Evolutionary conservation across 2,113 vertebrate genomes (phyloP).

Genomic region (Lepidothrix coronata): DNA sequence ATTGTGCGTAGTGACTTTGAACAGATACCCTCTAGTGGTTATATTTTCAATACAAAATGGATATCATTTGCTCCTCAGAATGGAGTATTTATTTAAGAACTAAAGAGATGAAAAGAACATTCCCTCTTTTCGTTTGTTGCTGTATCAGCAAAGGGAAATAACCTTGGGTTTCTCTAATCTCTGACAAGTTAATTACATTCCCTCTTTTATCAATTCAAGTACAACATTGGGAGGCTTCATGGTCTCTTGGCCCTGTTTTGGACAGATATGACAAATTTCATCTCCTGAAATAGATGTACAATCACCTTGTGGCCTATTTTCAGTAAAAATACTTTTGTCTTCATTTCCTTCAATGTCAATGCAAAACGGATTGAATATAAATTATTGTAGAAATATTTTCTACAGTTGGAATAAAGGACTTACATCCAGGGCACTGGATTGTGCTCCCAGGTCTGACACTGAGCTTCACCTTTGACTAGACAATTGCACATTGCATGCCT

Average conservation of each 20-base stretch:
- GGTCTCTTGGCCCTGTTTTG: background rate
- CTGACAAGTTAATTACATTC: background rate
- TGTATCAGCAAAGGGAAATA: background rate
- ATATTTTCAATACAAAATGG: slow-evolving; percentile 24
- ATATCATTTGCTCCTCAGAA: background rate
- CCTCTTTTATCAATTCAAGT: slow-evolving; percentile 16
- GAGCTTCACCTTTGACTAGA: background rate
- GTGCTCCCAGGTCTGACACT: background rate
- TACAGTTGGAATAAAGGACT: background rate
- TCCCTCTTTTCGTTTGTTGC: background rate
- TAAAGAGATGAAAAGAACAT: background rate
- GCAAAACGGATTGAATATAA: too few species aligned
- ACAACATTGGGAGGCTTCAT: background rate
- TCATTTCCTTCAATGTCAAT: background rate
- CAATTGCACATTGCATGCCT: background rate
- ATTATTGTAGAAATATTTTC: slow-evolving; percentile 2
- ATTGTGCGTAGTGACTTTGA: background rate
- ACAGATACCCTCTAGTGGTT: slow-evolving; percentile 66
- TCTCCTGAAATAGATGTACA: slow-evolving; percentile 14
- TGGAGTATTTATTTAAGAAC: slow-evolving; percentile 6
- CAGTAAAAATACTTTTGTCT: background rate
- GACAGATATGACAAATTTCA: slow-evolving; percentile 16
- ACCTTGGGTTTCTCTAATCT: background rate
- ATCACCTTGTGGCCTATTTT: background rate
- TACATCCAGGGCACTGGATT: background rate